Evolutionary conservation across 2,113 vertebrate species (phyloP).

Genomic region (Mirounga angustirostris): DNA sequence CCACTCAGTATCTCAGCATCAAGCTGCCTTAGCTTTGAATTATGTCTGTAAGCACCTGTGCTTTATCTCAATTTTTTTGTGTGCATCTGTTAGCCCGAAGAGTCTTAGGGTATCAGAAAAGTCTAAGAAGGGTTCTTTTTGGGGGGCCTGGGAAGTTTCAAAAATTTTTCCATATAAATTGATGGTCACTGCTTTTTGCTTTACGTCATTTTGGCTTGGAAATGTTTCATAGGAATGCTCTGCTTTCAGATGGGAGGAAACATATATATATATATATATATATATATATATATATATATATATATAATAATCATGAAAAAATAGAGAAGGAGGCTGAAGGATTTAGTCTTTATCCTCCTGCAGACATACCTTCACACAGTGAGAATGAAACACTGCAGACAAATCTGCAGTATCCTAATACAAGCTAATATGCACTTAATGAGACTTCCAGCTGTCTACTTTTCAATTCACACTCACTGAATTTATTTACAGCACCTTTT

Average conservation of each 20-base stretch:
- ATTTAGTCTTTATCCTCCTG: neutral
- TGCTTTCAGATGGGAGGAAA: neutral
- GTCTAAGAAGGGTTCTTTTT: neutral
- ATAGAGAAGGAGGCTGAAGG: neutral
- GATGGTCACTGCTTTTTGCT: neutral
- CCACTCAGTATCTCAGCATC: neutral
- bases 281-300: too few species aligned
- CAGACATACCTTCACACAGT: neutral
- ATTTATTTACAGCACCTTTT: neutral
- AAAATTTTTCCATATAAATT: neutral
- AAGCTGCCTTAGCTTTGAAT: neutral
- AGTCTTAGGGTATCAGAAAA: neutral
- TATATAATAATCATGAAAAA: neutral
- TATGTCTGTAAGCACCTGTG: neutral
- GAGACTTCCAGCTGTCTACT: slow-evolving; percentile 52
- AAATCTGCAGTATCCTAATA: neutral
- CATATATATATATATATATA: neutral
- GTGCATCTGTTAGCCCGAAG: neutral
- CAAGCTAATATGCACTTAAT: slow-evolving; percentile 66
- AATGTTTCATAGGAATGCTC: neutral
- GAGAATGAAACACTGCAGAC: slow-evolving; percentile 25
- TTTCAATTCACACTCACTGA: slow-evolving; percentile 66
- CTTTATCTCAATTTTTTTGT: neutral
- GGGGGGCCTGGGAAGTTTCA: neutral
- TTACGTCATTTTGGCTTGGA: neutral